Conservation (phyloP, 1,140 invertebrate species). For the Dendrolimus kikuchii region DNA sequence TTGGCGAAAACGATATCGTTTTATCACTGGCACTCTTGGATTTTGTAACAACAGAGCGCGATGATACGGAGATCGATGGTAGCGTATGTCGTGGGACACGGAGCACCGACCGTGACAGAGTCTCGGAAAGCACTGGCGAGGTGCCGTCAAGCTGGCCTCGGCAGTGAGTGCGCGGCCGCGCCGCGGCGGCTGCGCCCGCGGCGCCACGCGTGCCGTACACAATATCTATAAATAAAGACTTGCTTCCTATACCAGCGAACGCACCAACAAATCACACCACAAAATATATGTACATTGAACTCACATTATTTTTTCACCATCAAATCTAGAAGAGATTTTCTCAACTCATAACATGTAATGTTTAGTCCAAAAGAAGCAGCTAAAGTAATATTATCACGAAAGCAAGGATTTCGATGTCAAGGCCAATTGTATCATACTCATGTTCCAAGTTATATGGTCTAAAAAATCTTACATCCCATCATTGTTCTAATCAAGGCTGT, state of each 20-base stretch:
- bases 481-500: constrained; percentile 11
- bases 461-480: no score
- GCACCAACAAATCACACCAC: constrained; percentile 38
- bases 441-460: no score
- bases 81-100: constrained; percentile 13
- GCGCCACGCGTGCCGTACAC: constrained; percentile 29
- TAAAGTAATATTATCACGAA: no score
- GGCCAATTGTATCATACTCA: no score
- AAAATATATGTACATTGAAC: constrained; percentile 67
- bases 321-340: constrained; percentile 29
- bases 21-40: constrained; percentile 54
- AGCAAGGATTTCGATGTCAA: no score
- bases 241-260: constrained; percentile 46
- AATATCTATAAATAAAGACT: constrained; percentile 61
- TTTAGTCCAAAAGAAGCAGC: no score
- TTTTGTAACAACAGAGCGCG: constrained; percentile 28
- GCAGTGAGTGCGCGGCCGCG: constrained; percentile 24
- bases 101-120: constrained; percentile 31
- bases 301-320: constrained; percentile 12
- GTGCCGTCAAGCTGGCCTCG: constrained; percentile 17
- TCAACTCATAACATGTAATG: constrained; percentile 9
- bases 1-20: constrained; percentile 44
- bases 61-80: constrained; percentile 25
- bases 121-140: constrained; percentile 18
- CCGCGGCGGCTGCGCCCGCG: constrained; percentile 36